Conservation (phyloP, 2,888 invertebrate species). For the Poecilobothrus nobilitatus region DNA sequence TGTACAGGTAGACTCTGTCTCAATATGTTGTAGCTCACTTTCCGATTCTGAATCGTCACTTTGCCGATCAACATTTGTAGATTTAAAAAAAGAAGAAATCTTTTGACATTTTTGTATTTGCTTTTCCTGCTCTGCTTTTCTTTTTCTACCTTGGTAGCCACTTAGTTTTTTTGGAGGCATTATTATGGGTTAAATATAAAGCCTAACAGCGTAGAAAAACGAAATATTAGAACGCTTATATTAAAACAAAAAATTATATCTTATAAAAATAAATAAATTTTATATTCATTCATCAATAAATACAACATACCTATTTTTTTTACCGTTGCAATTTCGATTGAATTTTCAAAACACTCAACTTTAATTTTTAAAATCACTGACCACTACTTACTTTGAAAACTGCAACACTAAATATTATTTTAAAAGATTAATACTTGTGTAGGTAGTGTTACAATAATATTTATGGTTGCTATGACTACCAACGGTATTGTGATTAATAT, state of each 20-base stretch:
- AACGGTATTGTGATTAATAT: not conserved
- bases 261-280: constrained; percentile 11
- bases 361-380: constrained; percentile 9
- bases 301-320: constrained; percentile 9
- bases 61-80: not conserved
- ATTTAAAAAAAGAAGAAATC: constrained; percentile 3
- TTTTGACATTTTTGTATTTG: not conserved
- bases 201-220: constrained; percentile 11
- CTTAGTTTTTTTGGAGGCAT: constrained; percentile 12
- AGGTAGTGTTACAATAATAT: not conserved
- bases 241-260: constrained; percentile 12
- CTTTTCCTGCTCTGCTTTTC: constrained; percentile 7
- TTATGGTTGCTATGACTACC: not conserved
- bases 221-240: constrained; percentile 13
- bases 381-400: constrained; percentile 8
- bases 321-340: constrained; percentile 8
- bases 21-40: too few relatives aligned
- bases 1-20: too few relatives aligned
- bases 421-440: constrained; percentile 10
- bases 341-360: constrained; percentile 10
- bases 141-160: constrained; percentile 11
- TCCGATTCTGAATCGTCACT: too few relatives aligned
- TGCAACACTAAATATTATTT: not conserved
- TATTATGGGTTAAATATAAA: constrained; percentile 13
- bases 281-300: constrained; percentile 2